A percentile compares a stretch with the other conserved stretches of the same genome.
Conservation (phyloP, 2,113 vertebrate genomes). For the Oxygymnocypris stewartii region DNA sequence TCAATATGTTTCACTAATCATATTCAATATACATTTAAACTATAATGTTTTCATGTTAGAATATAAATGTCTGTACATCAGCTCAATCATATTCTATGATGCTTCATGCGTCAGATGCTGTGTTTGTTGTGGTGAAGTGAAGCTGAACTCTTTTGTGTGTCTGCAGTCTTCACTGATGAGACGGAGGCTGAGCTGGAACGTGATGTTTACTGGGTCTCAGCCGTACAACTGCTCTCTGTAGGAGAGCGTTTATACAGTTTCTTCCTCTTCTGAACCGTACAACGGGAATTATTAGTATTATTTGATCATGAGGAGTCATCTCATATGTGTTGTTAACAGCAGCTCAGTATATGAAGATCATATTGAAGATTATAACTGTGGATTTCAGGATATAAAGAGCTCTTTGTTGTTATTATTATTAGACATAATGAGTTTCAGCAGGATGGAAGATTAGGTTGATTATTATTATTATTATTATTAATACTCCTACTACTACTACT, state of each 20-base stretch:
- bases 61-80: background rate
- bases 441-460: background rate
- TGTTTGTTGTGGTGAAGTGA: conserved; percentile 4
- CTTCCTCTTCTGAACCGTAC: background rate
- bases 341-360: background rate
- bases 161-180: background rate
- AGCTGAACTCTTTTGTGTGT: conserved; percentile 28
- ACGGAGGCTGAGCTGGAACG: background rate
- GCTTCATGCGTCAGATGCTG: background rate
- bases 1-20: background rate
- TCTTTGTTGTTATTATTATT: background rate
- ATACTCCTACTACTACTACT: background rate
- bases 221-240: background rate
- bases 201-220: background rate
- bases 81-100: background rate
- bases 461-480: background rate
- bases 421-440: background rate
- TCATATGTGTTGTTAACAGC: background rate
- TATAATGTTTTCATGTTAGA: background rate
- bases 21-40: background rate
- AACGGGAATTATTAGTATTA: background rate
- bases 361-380: background rate
- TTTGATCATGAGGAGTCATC: background rate
- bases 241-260: background rate
- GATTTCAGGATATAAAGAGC: background rate